Conservation (phyloP, 2,797 vertebrate genomes). For the Characodon lateralis region DNA sequence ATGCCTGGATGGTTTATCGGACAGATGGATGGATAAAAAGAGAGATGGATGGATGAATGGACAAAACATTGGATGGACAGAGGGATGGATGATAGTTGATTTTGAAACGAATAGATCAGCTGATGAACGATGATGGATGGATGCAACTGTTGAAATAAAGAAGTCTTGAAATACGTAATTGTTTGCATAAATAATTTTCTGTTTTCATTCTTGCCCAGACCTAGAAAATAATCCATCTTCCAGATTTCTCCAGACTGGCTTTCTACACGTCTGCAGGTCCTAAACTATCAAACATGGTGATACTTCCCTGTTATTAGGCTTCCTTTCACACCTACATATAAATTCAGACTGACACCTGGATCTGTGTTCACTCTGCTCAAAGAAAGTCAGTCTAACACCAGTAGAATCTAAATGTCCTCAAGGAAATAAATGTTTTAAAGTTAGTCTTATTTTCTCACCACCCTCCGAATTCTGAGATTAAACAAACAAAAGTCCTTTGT, state of each 20-base stretch:
- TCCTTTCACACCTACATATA: too few species aligned
- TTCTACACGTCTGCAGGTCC: too few species aligned
- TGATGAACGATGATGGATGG: too few species aligned
- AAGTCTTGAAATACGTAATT: not conserved
- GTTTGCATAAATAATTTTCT: not conserved
- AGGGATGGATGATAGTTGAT: too few species aligned
- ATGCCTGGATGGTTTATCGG: too few species aligned
- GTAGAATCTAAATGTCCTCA: not conserved
- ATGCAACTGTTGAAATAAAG: too few species aligned
- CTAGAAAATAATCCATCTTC: not conserved
- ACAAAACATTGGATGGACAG: too few species aligned
- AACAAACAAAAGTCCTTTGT: slow-evolving; percentile 58
- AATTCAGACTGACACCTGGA: not conserved
- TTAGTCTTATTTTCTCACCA: not conserved
- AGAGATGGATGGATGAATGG: too few species aligned
- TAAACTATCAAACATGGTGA: too few species aligned
- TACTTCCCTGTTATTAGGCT: too few species aligned
- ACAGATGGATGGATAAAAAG: too few species aligned
- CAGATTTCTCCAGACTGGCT: not conserved
- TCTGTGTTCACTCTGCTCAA: not conserved
- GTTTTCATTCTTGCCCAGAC: not conserved
- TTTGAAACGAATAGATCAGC: too few species aligned
- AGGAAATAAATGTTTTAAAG: not conserved
- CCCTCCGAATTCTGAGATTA: slow-evolving; percentile 30
- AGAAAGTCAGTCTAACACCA: not conserved